phyloP scores from a whole-genome alignment of 2,888 invertebrate species.

The Digitonthophagus gazella region DNA sequence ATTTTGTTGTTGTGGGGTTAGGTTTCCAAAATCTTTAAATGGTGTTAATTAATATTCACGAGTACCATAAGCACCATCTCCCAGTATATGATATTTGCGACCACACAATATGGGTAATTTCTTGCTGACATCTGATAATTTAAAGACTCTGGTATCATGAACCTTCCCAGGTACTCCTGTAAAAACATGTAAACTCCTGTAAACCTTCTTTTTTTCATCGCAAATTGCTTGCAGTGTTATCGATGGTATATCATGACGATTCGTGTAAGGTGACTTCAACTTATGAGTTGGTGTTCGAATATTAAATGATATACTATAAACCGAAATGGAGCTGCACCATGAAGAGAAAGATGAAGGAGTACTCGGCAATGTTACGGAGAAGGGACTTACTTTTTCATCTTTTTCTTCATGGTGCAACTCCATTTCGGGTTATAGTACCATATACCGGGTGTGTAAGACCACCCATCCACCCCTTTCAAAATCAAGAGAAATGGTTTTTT shows the following conservation, averaged over 20 bases:
- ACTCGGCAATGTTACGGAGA: too few species aligned
- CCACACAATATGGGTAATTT: constrained; percentile 29
- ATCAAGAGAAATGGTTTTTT: too few species aligned
- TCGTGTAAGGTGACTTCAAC: constrained; percentile 40
- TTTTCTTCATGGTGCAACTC: too few species aligned
- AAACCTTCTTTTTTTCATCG: constrained; percentile 35
- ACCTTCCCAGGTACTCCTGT: constrained; percentile 40
- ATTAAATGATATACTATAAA: too few species aligned
- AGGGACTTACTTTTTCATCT: too few species aligned
- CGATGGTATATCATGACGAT: constrained; percentile 37
- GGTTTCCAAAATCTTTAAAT: constrained; percentile 37
- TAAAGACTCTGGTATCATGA: constrained; percentile 37
- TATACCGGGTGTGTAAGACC: too few species aligned
- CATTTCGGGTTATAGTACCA: too few species aligned
- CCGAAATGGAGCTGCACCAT: too few species aligned
- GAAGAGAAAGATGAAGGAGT: too few species aligned
- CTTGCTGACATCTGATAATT: constrained; percentile 32
- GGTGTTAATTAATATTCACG: constrained; percentile 36
- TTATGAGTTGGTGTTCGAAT: constrained; percentile 39
- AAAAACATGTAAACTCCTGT: constrained; percentile 38
- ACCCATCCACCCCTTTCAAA: too few species aligned
- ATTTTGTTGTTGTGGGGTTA: constrained; percentile 33
- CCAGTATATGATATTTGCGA: constrained; percentile 35
- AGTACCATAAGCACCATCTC: constrained; percentile 38
- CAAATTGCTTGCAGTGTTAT: constrained; percentile 41